Evolutionary conservation across 2,888 invertebrate species (phyloP).

Genomic region (Aquatica leii): DNA sequence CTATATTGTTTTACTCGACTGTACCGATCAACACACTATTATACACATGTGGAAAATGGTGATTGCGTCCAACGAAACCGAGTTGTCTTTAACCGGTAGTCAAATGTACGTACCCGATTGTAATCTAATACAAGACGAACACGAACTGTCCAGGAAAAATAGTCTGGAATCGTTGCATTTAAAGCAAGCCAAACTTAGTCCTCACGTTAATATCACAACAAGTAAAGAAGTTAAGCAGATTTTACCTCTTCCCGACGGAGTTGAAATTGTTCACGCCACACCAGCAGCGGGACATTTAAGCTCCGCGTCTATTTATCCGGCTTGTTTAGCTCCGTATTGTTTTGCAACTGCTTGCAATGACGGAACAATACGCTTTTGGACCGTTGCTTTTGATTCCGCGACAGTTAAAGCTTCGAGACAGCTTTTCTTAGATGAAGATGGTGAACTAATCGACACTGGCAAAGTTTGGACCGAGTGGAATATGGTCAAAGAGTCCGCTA

Average conservation of each 20-base stretch:
- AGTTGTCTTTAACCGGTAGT: constrained; percentile 63
- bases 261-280: constrained; percentile 91
- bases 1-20: constrained; percentile 92
- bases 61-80: constrained; percentile 74
- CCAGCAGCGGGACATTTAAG: constrained; percentile 97
- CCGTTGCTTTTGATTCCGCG: constrained; percentile 52
- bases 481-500: constrained; percentile 68
- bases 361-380: constrained; percentile 90
- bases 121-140: constrained; percentile 83
- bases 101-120: constrained; percentile 93
- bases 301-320: constrained; percentile 97
- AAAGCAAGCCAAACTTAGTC: constrained; percentile 63
- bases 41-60: constrained; percentile 97
- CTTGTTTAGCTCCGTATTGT: constrained; percentile 97
- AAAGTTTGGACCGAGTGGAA: constrained; percentile 60
- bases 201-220: constrained; percentile 85
- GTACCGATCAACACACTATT: constrained; percentile 82
- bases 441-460: constrained; percentile 54
- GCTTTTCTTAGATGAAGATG: constrained; percentile 56
- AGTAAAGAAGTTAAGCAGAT: constrained; percentile 92
- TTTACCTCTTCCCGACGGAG: constrained; percentile 86
- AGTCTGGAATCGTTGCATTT: constrained; percentile 61
- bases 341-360: constrained; percentile 96
- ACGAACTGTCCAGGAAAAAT: constrained; percentile 65
- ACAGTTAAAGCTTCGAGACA: constrained; percentile 50